Evolutionary conservation across 2,113 vertebrate species (phyloP), one percentile per base, ranked within the genome.

Genomic region (Gorilla gorilla): DNA sequence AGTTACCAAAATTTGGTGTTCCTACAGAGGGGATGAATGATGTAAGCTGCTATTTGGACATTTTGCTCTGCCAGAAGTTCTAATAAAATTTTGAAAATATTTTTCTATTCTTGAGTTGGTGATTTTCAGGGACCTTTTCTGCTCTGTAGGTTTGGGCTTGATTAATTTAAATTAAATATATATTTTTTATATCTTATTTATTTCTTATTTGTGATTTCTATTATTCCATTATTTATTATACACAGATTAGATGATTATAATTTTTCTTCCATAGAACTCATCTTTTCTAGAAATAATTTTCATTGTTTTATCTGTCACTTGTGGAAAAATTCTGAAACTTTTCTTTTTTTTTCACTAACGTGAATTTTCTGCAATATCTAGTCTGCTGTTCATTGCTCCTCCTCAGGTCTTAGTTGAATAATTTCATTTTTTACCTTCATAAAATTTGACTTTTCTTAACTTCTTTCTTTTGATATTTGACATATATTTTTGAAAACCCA

Each of bases 391-490:
- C 72, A 75, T 89, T 92, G 57, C 27, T 35, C n/a, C 14, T 81
- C 43, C 17, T 89, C 55, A 70, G 52, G 75, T 89, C 92, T 93
- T 55, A 94, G 52, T 85, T 89, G 52, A 89, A 68, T 27, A 64
- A 35, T 97, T 94, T 96, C 52, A 68, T 83, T 92, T 86, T 92
- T 87, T 70, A 68, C 45, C 84, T 97, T 93, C 18, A 88, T 85
- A 35, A 90, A 61, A 79, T 88, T 87, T 70, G 48, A 76, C 48
- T 94, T 95, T 72, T 68, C 89, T 75, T 89, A 68, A 72, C 22
- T 82, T 87, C 35, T 89, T 93, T 57, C 50, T 96, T 96, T 96
- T 90, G 75, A 80, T 94, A 92, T 93, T 89, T 94, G 91, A 92
- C 35, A 87, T 48, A 52, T 90, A 78, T 81, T 92, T 94, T 95